These are phyloP conservation scores for Macrocentrus cingulum DNA, from an alignment of 1,140 invertebrate genomes.

Conservation along the genomic window DNA sequence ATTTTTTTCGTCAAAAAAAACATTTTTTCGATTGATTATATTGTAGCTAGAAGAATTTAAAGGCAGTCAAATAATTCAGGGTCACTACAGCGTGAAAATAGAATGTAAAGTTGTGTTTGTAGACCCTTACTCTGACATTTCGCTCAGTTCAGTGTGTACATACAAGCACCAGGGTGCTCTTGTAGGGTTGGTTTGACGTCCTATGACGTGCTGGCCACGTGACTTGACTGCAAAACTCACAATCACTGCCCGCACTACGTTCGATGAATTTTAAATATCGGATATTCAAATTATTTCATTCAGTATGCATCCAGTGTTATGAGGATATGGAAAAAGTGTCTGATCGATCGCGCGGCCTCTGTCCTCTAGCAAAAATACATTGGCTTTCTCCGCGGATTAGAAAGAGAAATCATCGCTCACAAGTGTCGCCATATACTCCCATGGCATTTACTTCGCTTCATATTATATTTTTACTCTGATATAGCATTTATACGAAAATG, in stretches of 20 bases:
- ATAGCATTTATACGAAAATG: too few species aligned
- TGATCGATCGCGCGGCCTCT: constrained; percentile 4
- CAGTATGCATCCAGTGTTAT: constrained; percentile 14
- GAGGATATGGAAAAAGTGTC: constrained; percentile 17
- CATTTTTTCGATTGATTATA: too few species aligned
- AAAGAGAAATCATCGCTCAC: background rate
- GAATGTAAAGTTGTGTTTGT: constrained; percentile 53
- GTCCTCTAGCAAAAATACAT: background rate
- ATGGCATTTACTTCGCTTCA: background rate
- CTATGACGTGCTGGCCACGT: constrained; percentile 58
- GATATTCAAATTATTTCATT: constrained; percentile 56
- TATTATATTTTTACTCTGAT: too few species aligned
- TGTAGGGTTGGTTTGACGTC: constrained; percentile 51
- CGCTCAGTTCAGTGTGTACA: background rate
- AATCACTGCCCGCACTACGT: constrained; percentile 55
- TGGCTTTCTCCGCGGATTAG: background rate
- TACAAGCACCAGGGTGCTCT: constrained; percentile 15
- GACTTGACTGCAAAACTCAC: constrained; percentile 53
- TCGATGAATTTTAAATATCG: constrained; percentile 55
- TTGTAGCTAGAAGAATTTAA: too few species aligned
- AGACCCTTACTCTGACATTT: constrained; percentile 16
- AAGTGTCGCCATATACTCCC: too few species aligned
- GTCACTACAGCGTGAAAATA: constrained; percentile 59
- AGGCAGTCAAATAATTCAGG: constrained; percentile 52
- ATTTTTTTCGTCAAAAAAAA: too few species aligned